phyloP scores from a whole-genome alignment of 2,888 invertebrate species.

The Amiota minor region DNA sequence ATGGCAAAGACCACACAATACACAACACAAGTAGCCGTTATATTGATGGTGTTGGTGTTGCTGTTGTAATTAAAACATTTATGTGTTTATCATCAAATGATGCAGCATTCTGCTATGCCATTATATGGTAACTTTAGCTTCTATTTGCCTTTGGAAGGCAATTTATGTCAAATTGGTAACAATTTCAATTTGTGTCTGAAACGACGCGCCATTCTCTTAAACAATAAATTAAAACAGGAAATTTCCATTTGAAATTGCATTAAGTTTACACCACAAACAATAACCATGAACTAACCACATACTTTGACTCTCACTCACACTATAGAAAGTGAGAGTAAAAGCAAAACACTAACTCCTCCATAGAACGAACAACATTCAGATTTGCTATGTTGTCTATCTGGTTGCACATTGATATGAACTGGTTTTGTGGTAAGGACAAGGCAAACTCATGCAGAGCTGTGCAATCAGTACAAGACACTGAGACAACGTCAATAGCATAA shows the following conservation, averaged over 20 bases:
- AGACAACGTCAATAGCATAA: too few relatives aligned
- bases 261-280: slow-evolving; percentile 39
- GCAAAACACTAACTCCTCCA: neutral
- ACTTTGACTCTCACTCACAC: slow-evolving; percentile 5
- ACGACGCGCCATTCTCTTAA: slow-evolving; percentile 15
- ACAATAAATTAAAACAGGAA: slow-evolving; percentile 43
- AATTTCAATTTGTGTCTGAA: neutral
- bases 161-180: slow-evolving; percentile 2
- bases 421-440: neutral
- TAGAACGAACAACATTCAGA: neutral
- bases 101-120: neutral
- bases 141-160: too few relatives aligned
- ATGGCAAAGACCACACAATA: too few relatives aligned
- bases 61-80: neutral
- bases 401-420: neutral
- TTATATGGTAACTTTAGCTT: neutral
- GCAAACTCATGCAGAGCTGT: too few relatives aligned
- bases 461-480: too few relatives aligned
- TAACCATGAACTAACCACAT: slow-evolving; percentile 7
- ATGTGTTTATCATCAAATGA: slow-evolving; percentile 1
- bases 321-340: too few relatives aligned
- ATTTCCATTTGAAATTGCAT: slow-evolving; percentile 45
- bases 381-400: neutral
- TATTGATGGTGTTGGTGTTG: neutral
- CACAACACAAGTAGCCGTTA: too few relatives aligned